These are phyloP conservation scores for Empis livida DNA, from an alignment of 2,888 invertebrate genomes.

Conservation along the genomic window DNA sequence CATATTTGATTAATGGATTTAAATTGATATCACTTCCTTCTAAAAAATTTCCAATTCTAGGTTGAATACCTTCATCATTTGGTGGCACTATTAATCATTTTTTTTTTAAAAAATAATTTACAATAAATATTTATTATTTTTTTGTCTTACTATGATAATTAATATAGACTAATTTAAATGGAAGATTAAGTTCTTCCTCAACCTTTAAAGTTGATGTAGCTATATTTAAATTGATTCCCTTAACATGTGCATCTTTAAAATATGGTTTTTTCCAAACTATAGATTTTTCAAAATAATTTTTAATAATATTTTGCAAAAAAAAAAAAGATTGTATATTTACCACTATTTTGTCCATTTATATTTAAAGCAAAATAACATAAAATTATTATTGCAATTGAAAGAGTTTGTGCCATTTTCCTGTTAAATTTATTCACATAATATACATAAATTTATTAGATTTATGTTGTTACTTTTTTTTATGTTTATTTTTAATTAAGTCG, in stretches of 20 bases:
- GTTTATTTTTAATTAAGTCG: too few species aligned
- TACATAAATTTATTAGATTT: too few species aligned
- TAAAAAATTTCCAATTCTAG: constrained; percentile 16
- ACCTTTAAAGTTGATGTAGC: constrained; percentile 14
- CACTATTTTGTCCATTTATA: too few species aligned
- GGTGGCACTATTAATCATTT: background rate
- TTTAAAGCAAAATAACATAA: too few species aligned
- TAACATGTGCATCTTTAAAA: constrained; percentile 12
- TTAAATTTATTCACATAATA: too few species aligned
- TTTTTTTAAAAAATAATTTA: too few species aligned
- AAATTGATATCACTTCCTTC: constrained; percentile 16
- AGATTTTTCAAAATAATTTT: background rate
- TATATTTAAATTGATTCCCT: constrained; percentile 10
- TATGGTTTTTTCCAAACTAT: constrained; percentile 14
- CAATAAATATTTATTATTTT: too few species aligned
- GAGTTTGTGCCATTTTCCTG: too few species aligned
- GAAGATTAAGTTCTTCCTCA: constrained; percentile 16
- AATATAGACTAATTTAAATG: constrained; percentile 16
- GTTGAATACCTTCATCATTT: constrained; percentile 11
- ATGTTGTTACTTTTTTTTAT: too few species aligned
- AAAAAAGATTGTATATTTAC: too few species aligned
- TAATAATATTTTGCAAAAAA: too few species aligned
- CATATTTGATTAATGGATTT: constrained; percentile 11
- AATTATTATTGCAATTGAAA: too few species aligned
- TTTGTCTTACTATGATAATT: constrained; percentile 15